Conservation (phyloP, 2,797 vertebrate genomes). For the Martes flavigula region DNA sequence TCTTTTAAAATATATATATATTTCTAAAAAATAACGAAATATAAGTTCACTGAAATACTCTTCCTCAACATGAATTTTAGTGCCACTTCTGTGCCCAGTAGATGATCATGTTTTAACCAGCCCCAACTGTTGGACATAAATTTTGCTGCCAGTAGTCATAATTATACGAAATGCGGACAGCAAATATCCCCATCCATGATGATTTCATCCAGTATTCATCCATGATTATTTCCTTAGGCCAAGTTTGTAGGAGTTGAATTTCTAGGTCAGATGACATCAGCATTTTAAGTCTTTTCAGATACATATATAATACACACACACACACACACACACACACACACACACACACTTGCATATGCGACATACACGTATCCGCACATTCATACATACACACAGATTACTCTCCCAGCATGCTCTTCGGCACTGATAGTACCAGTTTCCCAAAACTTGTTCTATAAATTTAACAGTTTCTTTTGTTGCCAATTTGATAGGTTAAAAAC, state of each 20-base stretch:
- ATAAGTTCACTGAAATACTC: background rate
- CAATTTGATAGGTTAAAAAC: background rate
- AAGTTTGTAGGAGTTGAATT: background rate
- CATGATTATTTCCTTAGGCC: background rate
- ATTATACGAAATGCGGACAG: background rate
- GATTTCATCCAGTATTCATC: background rate
- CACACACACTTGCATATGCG: background rate
- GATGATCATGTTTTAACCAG: background rate
- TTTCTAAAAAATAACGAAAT: background rate
- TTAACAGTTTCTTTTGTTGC: background rate
- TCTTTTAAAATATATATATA: background rate
- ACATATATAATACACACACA: background rate
- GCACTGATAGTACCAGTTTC: background rate
- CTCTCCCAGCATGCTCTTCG: background rate
- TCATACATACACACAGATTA: background rate
- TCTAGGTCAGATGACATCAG: background rate
- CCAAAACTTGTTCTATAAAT: background rate
- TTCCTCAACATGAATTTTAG: background rate
- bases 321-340: background rate
- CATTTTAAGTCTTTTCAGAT: background rate
- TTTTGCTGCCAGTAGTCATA: background rate
- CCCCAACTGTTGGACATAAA: background rate
- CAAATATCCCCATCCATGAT: background rate
- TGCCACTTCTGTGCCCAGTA: background rate
- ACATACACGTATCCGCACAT: background rate